Evolutionary conservation across 2,113 vertebrate genomes (phyloP), one percentile per base, ranked within the genome.

Genomic region (Seriola aureovittata): DNA sequence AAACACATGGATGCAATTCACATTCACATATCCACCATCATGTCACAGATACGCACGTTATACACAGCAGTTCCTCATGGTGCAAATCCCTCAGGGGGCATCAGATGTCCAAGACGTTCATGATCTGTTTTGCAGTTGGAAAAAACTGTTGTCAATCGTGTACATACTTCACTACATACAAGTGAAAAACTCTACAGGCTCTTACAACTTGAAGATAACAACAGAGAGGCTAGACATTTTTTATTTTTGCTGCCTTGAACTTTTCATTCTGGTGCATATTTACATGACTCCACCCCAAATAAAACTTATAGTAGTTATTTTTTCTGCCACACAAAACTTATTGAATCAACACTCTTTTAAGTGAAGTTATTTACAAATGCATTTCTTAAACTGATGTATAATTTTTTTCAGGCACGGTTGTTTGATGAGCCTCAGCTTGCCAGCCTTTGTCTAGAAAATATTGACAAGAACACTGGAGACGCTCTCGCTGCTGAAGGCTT

Each of bases 341-440:
- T 4, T 48, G 44, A 50, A 50, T 50, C 21, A 8, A 10, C 52
- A 54, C 7, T n/a, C 9, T 57, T 21, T 23, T 8, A 65, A 55
- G 23, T 73, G 32, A 13, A 42, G 3, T 36, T 12, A 32, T 76
- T 23, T 44, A 36, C 17, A 60, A 73, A 58, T 36, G 3, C 75
- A 13, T 23, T 6, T 21, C 14, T 13, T 17, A 32, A 76, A 40
- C 7, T 62, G 3, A 2, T 58, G 19, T 55, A 0, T 71, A 23
- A 1, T 44, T 69, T 75, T 12, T 90, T 67, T 40, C 57, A 99
- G 98, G 98, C 98, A 0, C 95, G 98, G 4, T 96, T 99, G 29
- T 99, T 99, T 46, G 98, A 99, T 23, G 98, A 99, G 82, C 98
- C 98, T 0, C 98, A 99, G 94, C 95, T 99, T 80, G 98, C 98